Base-by-base conservation (phyloP, 2,888 invertebrate genomes). In the Drosophila incognita region DNA sequence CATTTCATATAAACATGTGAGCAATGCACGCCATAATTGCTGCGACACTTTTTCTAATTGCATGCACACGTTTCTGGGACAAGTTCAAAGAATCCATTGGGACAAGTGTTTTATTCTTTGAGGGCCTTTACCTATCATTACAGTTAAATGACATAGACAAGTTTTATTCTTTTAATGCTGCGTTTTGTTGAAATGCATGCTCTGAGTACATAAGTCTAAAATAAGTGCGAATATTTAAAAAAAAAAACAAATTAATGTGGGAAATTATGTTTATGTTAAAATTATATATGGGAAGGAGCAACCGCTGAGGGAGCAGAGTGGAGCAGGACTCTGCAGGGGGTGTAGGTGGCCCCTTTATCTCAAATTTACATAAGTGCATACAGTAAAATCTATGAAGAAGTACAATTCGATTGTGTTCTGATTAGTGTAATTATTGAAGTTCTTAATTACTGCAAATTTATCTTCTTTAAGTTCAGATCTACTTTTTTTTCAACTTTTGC, bases 21-120 rank as follows among this genome's bases (percentile, higher is more conserved):
- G 58, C 40, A 66, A 66, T 79, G 69, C 58, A 58, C 40, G 69
- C 69, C 40, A 70, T 85, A 89, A 85, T 87, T 87, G 89, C 89
- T 54, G 68, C 77, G 13, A 29, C 57, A 54, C 38, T 66, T 36
- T 18, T 54, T 21, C 76, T 72, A 76, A 70, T 81, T 81, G 75
- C 75, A 57, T 42, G 53, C 67, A 64, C 61, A 70, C 69, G 80
- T 80, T 87, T 85, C 51, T 89, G 84, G 84, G 79, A 75, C 84
- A 84, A 84, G 84, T 84, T 84, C 84, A 84, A 81, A 84, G 84
- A 59, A 81, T 66, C 27, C 66, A 63, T 57, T 54, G 49, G 67
- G 42, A 15, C 58, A 64, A 56, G 56, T 57, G 46, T 53, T 57
- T 57, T 42, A 57, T 21, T 57, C 31, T 49, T 64, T 57, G 15